Base-by-base conservation (phyloP, 1,140 invertebrate species). In the Hycleus phaleratus region DNA sequence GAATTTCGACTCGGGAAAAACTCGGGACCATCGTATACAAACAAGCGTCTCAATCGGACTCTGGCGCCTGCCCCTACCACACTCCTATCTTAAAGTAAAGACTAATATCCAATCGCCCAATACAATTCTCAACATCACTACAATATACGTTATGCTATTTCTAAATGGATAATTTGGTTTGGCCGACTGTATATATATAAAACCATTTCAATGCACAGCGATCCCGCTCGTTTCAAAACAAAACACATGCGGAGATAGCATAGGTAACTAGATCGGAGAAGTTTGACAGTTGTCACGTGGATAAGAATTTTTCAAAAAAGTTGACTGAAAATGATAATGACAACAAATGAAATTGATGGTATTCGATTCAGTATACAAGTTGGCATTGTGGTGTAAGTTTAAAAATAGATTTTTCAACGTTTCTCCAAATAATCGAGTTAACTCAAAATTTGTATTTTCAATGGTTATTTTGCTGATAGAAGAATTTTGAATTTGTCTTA, bases 201-300 rank as follows among this genome's bases (percentile, higher is more conserved):
- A 72, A 66, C 66, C 65, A 73, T 73, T 73, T 70, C 68, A 73
- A 73, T 72, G 71, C 67, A 68, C 66, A 66, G 67, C 66, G 67
- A 68, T 71, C 68, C 66, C 69, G 69, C 68, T 70, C 67, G 69
- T 69, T 74, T 73, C 71, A 72, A 74, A 74, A 74, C 72, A 74
- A 74, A 74, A 74, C 72, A 72, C 69, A 72, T 72, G 70, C 68
- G 64, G 67, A 68, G 68, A 70, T 71, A 68, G 65, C 68, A 70
- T 68, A 73, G 68, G 69, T 70, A 72, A 72, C 69, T 64, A 69
- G 65, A 69, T 71, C 67, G 32, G 64, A 67, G 18, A 18, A 18
- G 63, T 73, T 71, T 73, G 71, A 71, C 71, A 71, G 69, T 70
- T 71, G 71, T 71, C 68, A 69, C 70, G 70, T 69, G 68, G 64